Base-by-base conservation (phyloP, 2,113 vertebrate genomes). In the Takifugu flavidus region DNA sequence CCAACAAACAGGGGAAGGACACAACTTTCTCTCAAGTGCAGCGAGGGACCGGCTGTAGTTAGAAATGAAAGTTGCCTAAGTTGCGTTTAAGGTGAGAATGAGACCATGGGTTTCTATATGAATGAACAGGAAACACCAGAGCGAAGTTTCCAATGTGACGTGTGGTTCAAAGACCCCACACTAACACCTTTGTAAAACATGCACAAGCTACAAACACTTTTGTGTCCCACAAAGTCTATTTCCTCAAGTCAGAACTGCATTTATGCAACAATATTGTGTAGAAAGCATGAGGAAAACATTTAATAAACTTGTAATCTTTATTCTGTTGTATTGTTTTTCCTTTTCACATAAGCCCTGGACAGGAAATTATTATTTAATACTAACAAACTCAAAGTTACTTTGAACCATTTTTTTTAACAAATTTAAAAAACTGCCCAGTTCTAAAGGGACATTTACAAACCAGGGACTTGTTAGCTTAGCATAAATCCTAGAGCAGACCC, bases 1-100 rank as follows among this genome's bases (percentile, higher is more conserved):
- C 14, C 5, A 4, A 47, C 4, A 12, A 12, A 0, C 15, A 4
- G 15, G 13, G 2, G 77, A 67, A 82, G 51, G 63, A 72, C 65
- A 69, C 67, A 65, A 89, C 87, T 88, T 91, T 89, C 88, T 89
- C 51, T 67, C 39, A 66, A 58, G 82, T 69, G 59, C 52, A 67
- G 53, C 25, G 46, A 64, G 47, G 49, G 49, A 68, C 25, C 25
- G 56, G 14, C 57, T 49, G 13, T 2, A 26, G 49, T 39, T 69
- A 28, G 50, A 11, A 62, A 4, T 54, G 45, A 60, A 20, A 20
- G 20, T 26, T 34, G 29, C 6, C 1, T 8, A 42, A 47, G 50
- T 26, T 4, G 49, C 44, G 45, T 13, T 52, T 58, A 15, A 5
- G 14, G 6, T 65, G 15, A 42, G 14, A 54, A 50, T 13, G 15